A percentile compares a stretch with the other conserved stretches of the same genome.
These are phyloP conservation scores for Mesorhabditis belari DNA, from an alignment of 2,888 invertebrate genomes.

Conservation along the genomic window DNA sequence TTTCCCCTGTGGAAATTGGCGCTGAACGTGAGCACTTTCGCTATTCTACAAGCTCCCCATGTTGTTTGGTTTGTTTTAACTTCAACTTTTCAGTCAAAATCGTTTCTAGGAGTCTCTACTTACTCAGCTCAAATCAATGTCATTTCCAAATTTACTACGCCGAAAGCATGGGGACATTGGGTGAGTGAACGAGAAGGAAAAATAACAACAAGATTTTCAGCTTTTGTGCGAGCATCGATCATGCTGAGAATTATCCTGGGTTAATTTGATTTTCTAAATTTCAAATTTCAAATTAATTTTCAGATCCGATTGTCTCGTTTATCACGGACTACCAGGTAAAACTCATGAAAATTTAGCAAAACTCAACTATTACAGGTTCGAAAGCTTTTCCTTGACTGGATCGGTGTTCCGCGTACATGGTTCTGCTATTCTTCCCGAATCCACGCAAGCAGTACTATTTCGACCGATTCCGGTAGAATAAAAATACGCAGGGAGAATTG, in stretches of 20 bases:
- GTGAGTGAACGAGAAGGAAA: neutral
- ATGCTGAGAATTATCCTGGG: neutral
- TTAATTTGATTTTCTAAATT: too few species aligned
- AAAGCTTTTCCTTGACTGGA: neutral
- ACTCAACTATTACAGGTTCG: too few species aligned
- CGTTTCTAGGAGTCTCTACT: neutral
- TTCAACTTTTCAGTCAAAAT: too few species aligned
- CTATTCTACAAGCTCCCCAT: slow-evolving; percentile 19
- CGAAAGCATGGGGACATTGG: neutral
- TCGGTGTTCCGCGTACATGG: neutral
- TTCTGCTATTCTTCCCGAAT: neutral
- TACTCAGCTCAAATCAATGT: neutral
- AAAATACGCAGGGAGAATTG: too few species aligned
- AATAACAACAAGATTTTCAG: neutral
- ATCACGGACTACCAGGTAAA: neutral
- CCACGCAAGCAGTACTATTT: neutral
- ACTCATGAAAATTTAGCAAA: neutral
- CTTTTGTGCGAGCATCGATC: neutral
- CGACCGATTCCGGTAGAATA: neutral
- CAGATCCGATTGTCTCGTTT: neutral
- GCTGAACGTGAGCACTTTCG: slow-evolving; percentile 24
- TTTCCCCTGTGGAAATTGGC: slow-evolving; percentile 30
- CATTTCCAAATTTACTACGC: neutral
- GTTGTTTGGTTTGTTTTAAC: slow-evolving; percentile 9
- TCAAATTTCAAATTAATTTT: too few species aligned